These are phyloP conservation scores for Microtus ochrogaster DNA, from an alignment of 2,113 vertebrate genomes.

Conservation along the genomic window DNA sequence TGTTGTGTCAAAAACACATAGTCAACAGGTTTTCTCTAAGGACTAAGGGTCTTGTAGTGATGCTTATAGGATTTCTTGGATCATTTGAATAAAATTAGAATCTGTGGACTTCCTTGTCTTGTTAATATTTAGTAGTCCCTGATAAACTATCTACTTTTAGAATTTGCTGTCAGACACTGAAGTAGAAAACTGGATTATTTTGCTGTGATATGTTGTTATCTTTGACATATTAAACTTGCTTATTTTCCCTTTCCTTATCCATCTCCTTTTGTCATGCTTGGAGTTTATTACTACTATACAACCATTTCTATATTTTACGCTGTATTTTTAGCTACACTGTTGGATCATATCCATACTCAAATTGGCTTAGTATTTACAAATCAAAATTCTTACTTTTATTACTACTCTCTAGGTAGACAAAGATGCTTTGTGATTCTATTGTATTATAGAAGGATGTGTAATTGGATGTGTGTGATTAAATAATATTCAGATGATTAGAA, in stretches of 20 bases:
- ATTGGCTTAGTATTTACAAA: constrained; percentile 61
- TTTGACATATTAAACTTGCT: neutral
- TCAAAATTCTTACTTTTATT: constrained; percentile 68
- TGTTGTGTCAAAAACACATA: neutral
- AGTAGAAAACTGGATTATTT: neutral
- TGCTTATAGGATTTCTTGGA: neutral
- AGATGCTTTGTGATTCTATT: constrained; percentile 75
- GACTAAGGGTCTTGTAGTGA: neutral
- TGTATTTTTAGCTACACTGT: constrained; percentile 24
- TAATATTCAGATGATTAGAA: constrained; percentile 39
- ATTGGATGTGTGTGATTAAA: constrained; percentile 56
- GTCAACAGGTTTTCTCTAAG: neutral
- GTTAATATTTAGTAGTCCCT: constrained; percentile 7
- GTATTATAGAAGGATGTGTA: constrained; percentile 30
- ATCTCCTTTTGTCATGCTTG: constrained; percentile 53
- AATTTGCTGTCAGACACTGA: constrained; percentile 48
- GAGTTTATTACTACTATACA: constrained; percentile 17
- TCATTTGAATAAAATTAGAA: constrained; percentile 39
- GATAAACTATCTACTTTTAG: neutral
- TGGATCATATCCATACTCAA: constrained; percentile 24
- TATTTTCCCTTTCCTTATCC: constrained; percentile 15
- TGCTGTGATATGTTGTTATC: neutral
- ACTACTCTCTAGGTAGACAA: constrained; percentile 66
- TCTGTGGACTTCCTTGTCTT: neutral
- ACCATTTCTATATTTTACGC: neutral